phyloP scores from a whole-genome alignment of 1,140 invertebrate genomes.

The Zeugodacus cucurbitae region DNA sequence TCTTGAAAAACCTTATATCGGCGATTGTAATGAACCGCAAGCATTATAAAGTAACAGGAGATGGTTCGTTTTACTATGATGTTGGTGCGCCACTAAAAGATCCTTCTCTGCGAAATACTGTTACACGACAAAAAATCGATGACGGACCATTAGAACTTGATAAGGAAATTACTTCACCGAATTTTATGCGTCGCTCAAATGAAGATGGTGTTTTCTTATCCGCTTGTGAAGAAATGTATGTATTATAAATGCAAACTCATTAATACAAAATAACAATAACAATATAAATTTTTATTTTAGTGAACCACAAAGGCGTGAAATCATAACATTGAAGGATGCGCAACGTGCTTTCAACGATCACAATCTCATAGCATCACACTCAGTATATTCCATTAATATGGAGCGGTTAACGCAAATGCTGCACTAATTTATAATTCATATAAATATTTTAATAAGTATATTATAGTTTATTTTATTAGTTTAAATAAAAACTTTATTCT shows the following conservation, averaged over 20 bases:
- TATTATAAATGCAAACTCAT: neutral
- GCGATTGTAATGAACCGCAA: conserved; percentile 77
- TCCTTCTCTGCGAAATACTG: conserved; percentile 59
- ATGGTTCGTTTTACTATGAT: conserved; percentile 77
- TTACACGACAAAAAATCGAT: conserved; percentile 62
- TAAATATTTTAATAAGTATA: neutral
- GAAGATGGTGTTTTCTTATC: conserved; percentile 59
- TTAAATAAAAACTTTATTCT: neutral
- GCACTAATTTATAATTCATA: conserved; percentile 58
- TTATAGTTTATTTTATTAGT: neutral
- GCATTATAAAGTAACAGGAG: conserved; percentile 74
- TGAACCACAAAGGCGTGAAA: conserved; percentile 55
- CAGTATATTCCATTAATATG: conserved; percentile 72
- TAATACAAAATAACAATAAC: neutral
- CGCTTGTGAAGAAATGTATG: conserved; percentile 63
- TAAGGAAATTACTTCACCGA: conserved; percentile 67
- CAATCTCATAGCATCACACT: conserved; percentile 71
- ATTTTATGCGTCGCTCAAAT: conserved; percentile 68
- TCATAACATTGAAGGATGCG: conserved; percentile 69
- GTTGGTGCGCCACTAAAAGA: conserved; percentile 71
- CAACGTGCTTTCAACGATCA: conserved; percentile 69
- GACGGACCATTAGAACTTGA: conserved; percentile 68
- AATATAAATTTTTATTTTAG: conserved; percentile 58
- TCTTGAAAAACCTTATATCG: conserved; percentile 82
- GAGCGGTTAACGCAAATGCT: conserved; percentile 70